Percentiles rank a stretch among this genome's conserved stretches.
These are phyloP conservation scores for Molanna angustata DNA, from an alignment of 2,888 invertebrate species.

Conservation along the genomic window DNA sequence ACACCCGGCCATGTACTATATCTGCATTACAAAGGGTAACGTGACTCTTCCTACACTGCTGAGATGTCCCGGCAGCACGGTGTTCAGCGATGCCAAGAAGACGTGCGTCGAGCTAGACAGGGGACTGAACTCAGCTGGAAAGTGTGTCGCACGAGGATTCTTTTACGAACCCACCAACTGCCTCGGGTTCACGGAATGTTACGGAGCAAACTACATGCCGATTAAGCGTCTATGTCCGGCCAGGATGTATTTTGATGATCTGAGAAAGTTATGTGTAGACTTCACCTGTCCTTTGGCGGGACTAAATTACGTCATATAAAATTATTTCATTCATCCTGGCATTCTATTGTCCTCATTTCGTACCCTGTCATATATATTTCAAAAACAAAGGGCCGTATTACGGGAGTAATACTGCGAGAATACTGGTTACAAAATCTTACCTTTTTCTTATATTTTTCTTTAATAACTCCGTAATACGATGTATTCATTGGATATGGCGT, in stretches of 20 bases:
- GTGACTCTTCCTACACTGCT: slow-evolving; percentile 8
- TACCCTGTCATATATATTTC: too few species aligned
- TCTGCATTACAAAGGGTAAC: too few species aligned
- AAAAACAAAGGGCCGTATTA: too few species aligned
- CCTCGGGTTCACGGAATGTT: background rate
- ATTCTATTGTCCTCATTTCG: too few species aligned
- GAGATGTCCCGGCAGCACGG: background rate
- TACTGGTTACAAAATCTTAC: too few species aligned
- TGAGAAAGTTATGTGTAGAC: slow-evolving; percentile 1
- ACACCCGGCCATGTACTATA: slow-evolving; percentile 17
- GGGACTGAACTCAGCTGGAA: background rate
- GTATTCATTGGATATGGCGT: too few species aligned
- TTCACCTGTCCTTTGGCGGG: slow-evolving; percentile 13
- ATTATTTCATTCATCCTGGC: too few species aligned
- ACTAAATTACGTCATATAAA: too few species aligned
- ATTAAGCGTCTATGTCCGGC: background rate
- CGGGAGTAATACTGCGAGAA: too few species aligned
- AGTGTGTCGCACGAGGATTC: slow-evolving; percentile 1
- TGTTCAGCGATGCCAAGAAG: background rate
- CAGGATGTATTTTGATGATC: slow-evolving; percentile 2
- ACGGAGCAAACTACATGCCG: background rate
- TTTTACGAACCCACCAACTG: slow-evolving; percentile 12
- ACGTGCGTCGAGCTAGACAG: slow-evolving; percentile 3
- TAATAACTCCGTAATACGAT: too few species aligned
- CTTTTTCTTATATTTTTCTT: too few species aligned